phyloP scores from a whole-genome alignment of 1,140 invertebrate species.

The Cotesia chilonis region DNA sequence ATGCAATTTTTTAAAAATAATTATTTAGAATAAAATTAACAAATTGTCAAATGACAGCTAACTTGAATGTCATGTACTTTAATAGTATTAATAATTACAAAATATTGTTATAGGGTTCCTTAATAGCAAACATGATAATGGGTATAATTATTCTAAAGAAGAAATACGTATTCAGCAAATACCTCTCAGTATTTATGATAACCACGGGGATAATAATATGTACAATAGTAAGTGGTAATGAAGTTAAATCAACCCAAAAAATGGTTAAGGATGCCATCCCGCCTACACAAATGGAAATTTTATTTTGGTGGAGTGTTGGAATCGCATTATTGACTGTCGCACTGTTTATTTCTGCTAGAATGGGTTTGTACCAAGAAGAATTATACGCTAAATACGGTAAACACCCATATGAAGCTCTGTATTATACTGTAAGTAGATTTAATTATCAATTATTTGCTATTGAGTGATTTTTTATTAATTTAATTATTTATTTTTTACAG shows the following conservation, averaged over 20 bases:
- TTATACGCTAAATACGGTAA: constrained; percentile 90
- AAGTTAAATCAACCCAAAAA: constrained; percentile 65
- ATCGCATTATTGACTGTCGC: constrained; percentile 88
- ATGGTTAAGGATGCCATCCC: constrained; percentile 39
- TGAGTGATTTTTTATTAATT: background rate
- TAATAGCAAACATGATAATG: constrained; percentile 97
- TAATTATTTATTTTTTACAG: constrained; percentile 61
- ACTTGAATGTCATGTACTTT: no score
- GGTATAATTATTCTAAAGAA: constrained; percentile 90
- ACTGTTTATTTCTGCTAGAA: constrained; percentile 90
- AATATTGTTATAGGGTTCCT: constrained; percentile 77
- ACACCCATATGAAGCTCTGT: constrained; percentile 93
- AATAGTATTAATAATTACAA: background rate
- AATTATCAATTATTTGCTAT: background rate
- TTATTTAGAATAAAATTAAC: no score
- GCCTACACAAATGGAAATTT: constrained; percentile 65
- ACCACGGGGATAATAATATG: constrained; percentile 90
- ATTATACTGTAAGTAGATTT: constrained; percentile 77
- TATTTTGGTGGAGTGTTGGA: constrained; percentile 86
- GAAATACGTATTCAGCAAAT: constrained; percentile 85
- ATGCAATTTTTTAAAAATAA: no score
- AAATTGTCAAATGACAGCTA: no score
- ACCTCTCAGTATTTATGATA: constrained; percentile 92
- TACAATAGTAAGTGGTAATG: constrained; percentile 86
- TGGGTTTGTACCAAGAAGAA: constrained; percentile 97